Evolutionary conservation across 2,888 invertebrate species (phyloP).

Genomic region (Cenopis cana): DNA sequence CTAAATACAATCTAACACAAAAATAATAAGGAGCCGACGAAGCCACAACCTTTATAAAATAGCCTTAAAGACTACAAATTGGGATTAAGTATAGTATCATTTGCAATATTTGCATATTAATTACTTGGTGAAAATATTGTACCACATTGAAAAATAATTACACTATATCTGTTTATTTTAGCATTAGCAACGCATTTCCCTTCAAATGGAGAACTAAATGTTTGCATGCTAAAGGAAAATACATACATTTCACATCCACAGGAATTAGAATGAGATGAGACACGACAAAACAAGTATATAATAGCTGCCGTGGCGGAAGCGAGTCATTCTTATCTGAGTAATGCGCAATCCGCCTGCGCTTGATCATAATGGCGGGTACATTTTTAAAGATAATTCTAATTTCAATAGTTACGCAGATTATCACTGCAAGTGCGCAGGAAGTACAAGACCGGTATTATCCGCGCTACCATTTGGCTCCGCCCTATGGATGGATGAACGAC

Average conservation of each 20-base stretch:
- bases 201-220: constrained; percentile 7
- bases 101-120: too few species aligned
- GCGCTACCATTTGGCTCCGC: constrained; percentile 68
- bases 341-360: constrained; percentile 22
- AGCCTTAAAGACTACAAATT: too few species aligned
- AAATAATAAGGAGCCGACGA: too few species aligned
- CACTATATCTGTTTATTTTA: neutral
- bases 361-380: constrained; percentile 47
- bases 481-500: constrained; percentile 82
- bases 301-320: constrained; percentile 47
- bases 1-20: too few species aligned
- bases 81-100: too few species aligned
- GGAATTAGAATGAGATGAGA: constrained; percentile 42
- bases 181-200: neutral
- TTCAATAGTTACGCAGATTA: constrained; percentile 51
- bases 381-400: constrained; percentile 49
- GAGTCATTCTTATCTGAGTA: constrained; percentile 48
- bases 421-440: constrained; percentile 37
- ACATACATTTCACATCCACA: constrained; percentile 15
- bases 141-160: too few species aligned
- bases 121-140: too few species aligned
- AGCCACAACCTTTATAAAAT: too few species aligned
- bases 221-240: constrained; percentile 24
- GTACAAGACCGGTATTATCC: constrained; percentile 61
- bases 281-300: constrained; percentile 52